Percentiles rank a stretch among this genome's conserved stretches.
phyloP scores from a whole-genome alignment of 2,797 vertebrate species.

The Anableps anableps region DNA sequence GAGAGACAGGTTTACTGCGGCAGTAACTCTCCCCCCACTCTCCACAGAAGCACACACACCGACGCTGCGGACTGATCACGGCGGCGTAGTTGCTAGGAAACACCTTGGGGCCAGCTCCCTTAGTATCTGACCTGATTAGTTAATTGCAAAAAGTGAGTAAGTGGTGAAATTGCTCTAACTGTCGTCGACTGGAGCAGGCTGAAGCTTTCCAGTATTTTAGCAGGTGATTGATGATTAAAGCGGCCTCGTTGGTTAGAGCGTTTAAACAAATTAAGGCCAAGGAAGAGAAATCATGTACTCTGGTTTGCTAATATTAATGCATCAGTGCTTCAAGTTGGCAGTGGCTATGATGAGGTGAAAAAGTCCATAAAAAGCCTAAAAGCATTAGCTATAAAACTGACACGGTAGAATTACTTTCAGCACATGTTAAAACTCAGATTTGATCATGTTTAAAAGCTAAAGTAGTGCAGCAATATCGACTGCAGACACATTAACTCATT shows the following conservation, averaged over 20 bases:
- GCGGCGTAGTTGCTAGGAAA: constrained; percentile 83
- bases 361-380: constrained; percentile 12
- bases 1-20: constrained; percentile 78
- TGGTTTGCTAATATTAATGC: constrained; percentile 1
- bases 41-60: constrained; percentile 55
- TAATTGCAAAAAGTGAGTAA: constrained; percentile 81
- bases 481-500: not conserved
- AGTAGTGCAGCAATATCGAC: not conserved
- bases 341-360: constrained; percentile 10
- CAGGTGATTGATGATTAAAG: constrained; percentile 28
- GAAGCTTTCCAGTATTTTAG: constrained; percentile 38
- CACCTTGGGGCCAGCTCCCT: constrained; percentile 77
- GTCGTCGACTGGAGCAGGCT: constrained; percentile 46
- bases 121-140: constrained; percentile 82
- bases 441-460: constrained; percentile 2
- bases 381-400: constrained; percentile 10
- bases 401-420: constrained; percentile 3
- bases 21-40: constrained; percentile 73
- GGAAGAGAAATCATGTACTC: constrained; percentile 8
- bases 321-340: constrained; percentile 8
- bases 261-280: constrained; percentile 19
- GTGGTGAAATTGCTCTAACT: constrained; percentile 51
- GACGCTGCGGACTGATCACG: constrained; percentile 61
- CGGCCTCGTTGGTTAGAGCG: not conserved
- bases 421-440: constrained; percentile 12